Conservation (phyloP, 2,888 invertebrate species). For the Dasypolia templi region DNA sequence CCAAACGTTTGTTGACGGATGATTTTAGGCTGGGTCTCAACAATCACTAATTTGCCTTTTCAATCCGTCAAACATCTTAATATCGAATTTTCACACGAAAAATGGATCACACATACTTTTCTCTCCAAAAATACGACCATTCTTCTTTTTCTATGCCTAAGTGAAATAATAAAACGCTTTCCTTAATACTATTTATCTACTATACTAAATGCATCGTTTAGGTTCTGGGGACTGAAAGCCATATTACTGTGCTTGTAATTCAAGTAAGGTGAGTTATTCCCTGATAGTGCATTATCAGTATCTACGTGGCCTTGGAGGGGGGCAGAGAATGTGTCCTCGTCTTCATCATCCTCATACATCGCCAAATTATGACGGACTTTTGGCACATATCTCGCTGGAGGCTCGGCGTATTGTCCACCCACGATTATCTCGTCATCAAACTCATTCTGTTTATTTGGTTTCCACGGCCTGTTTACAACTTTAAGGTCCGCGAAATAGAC, state of each 20-base stretch:
- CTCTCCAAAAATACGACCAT: conserved; percentile 4
- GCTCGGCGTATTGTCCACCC: conserved; percentile 86
- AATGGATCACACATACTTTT: conserved; percentile 35
- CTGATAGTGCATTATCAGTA: conserved; percentile 72
- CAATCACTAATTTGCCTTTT: not conserved
- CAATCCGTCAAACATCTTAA: not conserved
- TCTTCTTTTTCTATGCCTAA: conserved; percentile 2
- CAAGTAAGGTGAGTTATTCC: conserved; percentile 81
- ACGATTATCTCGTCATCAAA: conserved; percentile 76
- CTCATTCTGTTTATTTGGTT: conserved; percentile 61
- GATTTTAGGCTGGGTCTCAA: not conserved
- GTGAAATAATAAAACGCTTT: not conserved
- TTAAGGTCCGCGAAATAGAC: conserved; percentile 66
- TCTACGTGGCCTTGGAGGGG: conserved; percentile 70
- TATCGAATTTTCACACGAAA: not conserved
- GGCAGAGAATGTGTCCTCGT: conserved; percentile 63
- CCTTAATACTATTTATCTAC: conserved; percentile 72
- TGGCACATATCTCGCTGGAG: conserved; percentile 80
- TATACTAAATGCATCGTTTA: conserved; percentile 88
- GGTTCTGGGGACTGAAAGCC: conserved; percentile 87
- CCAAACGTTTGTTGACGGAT: not conserved
- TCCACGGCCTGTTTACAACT: conserved; percentile 72
- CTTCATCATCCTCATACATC: conserved; percentile 70
- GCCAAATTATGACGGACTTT: conserved; percentile 73
- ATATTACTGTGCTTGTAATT: conserved; percentile 87